phyloP scores from a whole-genome alignment of 2,797 vertebrate genomes.

The Chaenodraco wilsoni region DNA sequence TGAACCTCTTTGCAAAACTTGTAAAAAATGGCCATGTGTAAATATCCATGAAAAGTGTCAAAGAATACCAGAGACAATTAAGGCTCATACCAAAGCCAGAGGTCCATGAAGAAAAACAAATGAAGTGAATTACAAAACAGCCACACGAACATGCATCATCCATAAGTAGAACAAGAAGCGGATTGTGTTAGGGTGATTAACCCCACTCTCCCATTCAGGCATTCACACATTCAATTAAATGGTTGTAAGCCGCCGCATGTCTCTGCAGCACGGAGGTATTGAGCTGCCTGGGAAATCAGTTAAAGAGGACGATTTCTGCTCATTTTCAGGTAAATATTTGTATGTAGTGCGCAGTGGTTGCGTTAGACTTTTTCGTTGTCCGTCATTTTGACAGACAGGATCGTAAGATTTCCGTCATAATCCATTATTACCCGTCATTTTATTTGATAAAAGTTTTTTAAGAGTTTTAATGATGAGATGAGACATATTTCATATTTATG shows the following conservation, averaged over 20 bases:
- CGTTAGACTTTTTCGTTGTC: too few relatives aligned
- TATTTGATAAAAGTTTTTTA: too few relatives aligned
- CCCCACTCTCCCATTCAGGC: background rate
- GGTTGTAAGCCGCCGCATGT: slow-evolving; percentile 15
- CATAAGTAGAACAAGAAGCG: background rate
- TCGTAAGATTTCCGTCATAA: too few relatives aligned
- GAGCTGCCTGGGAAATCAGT: slow-evolving; percentile 11
- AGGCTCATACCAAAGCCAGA: background rate
- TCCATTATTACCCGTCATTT: too few relatives aligned
- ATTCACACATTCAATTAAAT: slow-evolving; percentile 10
- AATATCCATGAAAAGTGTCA: background rate
- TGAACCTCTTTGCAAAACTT: background rate
- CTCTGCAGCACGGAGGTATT: slow-evolving; percentile 17
- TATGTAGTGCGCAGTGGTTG: too few relatives aligned
- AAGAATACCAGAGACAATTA: too few relatives aligned
- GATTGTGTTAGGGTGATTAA: slow-evolving; percentile 18
- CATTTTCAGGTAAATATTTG: too few relatives aligned
- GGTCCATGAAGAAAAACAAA: background rate
- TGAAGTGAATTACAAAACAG: background rate
- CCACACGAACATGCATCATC: background rate
- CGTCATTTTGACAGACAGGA: too few relatives aligned
- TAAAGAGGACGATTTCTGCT: background rate
- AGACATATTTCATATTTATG: too few relatives aligned
- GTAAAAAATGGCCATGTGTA: background rate
- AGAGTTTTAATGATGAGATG: too few relatives aligned